A percentile compares a stretch with the other conserved stretches of the same genome.
Evolutionary conservation across 2,113 vertebrate genomes (phyloP).

Genomic region (Scytalopus superciliaris): DNA sequence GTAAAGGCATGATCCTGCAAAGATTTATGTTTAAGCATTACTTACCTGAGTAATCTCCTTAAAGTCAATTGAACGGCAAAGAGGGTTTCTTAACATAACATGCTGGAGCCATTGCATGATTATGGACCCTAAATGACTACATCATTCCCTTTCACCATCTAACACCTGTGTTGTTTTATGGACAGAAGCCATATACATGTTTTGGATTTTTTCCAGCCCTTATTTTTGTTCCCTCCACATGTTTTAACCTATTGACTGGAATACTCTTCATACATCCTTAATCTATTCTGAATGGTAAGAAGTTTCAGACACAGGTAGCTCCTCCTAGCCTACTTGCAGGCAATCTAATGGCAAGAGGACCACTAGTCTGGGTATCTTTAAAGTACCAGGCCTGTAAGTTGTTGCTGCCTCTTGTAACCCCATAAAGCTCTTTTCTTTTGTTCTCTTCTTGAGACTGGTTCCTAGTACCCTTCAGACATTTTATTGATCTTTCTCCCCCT

Average conservation of each 20-base stretch:
- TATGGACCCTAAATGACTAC: background rate
- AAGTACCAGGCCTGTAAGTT: slow-evolving; percentile 22
- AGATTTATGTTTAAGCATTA: background rate
- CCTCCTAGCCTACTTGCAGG: background rate
- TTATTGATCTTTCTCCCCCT: slow-evolving; percentile 80
- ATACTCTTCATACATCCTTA: background rate
- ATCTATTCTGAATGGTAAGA: background rate
- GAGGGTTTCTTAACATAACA: background rate
- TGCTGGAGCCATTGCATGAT: background rate
- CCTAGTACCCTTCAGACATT: slow-evolving; percentile 75
- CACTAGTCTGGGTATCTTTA: background rate
- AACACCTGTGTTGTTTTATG: slow-evolving; percentile 12
- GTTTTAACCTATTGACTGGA: background rate
- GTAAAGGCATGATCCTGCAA: background rate
- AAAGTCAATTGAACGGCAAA: background rate
- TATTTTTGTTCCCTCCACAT: background rate
- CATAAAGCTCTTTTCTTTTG: slow-evolving; percentile 70
- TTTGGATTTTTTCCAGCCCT: background rate
- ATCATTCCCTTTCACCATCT: background rate
- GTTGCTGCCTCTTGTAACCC: slow-evolving; percentile 21
- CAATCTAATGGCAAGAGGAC: background rate
- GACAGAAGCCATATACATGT: background rate
- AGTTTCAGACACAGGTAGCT: background rate
- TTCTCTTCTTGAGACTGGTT: slow-evolving; percentile 64
- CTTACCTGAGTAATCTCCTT: background rate